Base-by-base conservation (phyloP, 53 echinoderm and acorn worm genomes). In the Paracentrotus lividus region DNA sequence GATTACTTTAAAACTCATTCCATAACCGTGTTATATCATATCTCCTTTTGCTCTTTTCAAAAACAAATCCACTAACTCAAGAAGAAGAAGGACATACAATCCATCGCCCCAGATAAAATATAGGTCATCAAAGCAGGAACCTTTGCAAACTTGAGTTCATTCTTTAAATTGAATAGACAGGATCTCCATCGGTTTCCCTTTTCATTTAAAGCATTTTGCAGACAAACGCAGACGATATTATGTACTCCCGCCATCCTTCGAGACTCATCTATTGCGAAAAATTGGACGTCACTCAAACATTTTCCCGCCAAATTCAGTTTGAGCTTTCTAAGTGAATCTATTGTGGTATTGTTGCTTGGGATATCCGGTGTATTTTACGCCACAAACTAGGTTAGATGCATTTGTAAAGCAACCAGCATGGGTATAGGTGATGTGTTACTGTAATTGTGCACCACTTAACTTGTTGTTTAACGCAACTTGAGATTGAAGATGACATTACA, bases 291-390 rank as follows among this genome's bases (percentile, higher is more conserved):
- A 72, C 36, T 72, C 72, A 72, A 40, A 40, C 4, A 72, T 72
- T 72, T 32, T 72, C 72, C 72, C 36, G 72, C 72, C 72, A 72
- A 72, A 72, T 72, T 72, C 40, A 72, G 36, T 72, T 72, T 72
- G 72, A 72, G 72, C 38, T 38, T 72, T 36, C 21, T 72, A 72
- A 72, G 72, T 72, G 72, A 40, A 72, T 72, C 72, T 40, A 40
- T 72, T 72, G 72, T 72, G 18, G 72, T 20, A 8, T 20, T 72
- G 72, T 72, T 40, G 72, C 16, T 72, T 4, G 14, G 20, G 72
- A 40, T 72, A 72, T 72, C 72, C 40, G 40, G 72, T 72, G 72
- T 36, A 38, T 40, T 16, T 72, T 38, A 40, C 72, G 18, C 72
- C 36, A 38, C 40, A 38, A 72, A 64, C 64, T 64, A 29, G 64